phyloP scores from a whole-genome alignment of 2,797 vertebrate genomes.

The Hippoglossus hippoglossus region DNA sequence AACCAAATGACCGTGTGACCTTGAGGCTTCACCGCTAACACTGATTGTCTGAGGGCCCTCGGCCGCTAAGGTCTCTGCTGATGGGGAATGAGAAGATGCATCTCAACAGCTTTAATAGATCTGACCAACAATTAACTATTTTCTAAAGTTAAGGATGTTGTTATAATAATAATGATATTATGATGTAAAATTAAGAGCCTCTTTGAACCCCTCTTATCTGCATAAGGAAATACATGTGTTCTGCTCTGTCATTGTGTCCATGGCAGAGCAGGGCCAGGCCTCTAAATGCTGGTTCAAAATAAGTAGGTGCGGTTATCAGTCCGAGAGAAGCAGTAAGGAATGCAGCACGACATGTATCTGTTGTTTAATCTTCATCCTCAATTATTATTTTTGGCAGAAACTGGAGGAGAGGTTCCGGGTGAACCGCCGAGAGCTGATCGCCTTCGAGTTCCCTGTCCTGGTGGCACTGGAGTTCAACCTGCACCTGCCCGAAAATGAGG shows the following conservation, averaged over 20 bases:
- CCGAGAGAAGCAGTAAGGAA: background rate
- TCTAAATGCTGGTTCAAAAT: conserved; percentile 15
- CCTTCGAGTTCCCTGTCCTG: conserved; percentile 97
- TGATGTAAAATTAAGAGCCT: too few species aligned
- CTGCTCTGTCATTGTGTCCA: background rate
- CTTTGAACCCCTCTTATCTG: too few species aligned
- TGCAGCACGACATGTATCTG: background rate
- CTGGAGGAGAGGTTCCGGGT: conserved; percentile 98
- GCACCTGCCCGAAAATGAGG: conserved; percentile 95
- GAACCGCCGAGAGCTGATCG: conserved; percentile 96
- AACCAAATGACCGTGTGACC: too few species aligned
- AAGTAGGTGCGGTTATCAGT: background rate
- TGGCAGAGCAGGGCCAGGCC: background rate
- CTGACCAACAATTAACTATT: too few species aligned
- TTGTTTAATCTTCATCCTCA: background rate
- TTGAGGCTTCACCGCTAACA: too few species aligned
- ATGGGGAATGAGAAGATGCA: too few species aligned
- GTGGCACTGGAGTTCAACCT: conserved; percentile 98
- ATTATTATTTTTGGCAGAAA: conserved; percentile 83
- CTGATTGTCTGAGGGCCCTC: too few species aligned
- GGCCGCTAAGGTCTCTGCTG: too few species aligned
- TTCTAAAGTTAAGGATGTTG: too few species aligned
- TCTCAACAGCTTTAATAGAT: too few species aligned
- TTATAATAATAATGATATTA: too few species aligned
- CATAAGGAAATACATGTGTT: too few species aligned